Base-by-base conservation (phyloP, 2,113 vertebrate species). In the Nibea coibor region DNA sequence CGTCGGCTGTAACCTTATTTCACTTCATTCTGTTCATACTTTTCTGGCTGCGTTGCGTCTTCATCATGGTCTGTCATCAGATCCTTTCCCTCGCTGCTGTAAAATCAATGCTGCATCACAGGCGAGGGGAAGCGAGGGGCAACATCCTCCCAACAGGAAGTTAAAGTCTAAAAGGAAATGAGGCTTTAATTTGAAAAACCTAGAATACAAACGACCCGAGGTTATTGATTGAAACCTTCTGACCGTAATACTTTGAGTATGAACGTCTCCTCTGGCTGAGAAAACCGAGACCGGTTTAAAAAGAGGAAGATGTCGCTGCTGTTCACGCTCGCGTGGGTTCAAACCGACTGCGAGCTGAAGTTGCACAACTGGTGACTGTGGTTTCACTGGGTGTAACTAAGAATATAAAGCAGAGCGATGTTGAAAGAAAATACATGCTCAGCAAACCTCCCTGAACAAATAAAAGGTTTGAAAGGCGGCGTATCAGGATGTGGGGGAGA, bases 401-500 rank as follows among this genome's bases (percentile, higher is more conserved):
- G 72, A 76, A 48, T 43, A 61, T 24, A 15, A 22, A 59, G 43
- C 45, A 45, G 57, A 28, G 10, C 1, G 14, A 16, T 48, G 58
- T 14, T 45, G 53, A 59, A 31, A 67, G 47, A 81, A 72, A 78
- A 26, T 4, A 5, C 75, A 16, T 4, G 43, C 58, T 53, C 65
- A 59, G 72, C 82, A 61, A 28, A 62, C 66, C 74, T 79, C 75
- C 67, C 28, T 82, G 68, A 2, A 81, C 69, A 79, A 80, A 88
- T 72, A 76, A 9, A 48, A 72, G 48, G 50, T 75, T 63, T 63
- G 9, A 71, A 80, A 66, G 5, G 2, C 73, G 53, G 43, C 3
- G 4, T 20, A 26, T 42, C 5, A 12, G 35, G 2, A 12, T 26
- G 42, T 39, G 78, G 58, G 3, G 43, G 43, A 45, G 12, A 22